Evolutionary conservation across 2,888 invertebrate species (phyloP), one percentile per base, ranked within the genome.

Genomic region (Chymomyza caudatula): DNA sequence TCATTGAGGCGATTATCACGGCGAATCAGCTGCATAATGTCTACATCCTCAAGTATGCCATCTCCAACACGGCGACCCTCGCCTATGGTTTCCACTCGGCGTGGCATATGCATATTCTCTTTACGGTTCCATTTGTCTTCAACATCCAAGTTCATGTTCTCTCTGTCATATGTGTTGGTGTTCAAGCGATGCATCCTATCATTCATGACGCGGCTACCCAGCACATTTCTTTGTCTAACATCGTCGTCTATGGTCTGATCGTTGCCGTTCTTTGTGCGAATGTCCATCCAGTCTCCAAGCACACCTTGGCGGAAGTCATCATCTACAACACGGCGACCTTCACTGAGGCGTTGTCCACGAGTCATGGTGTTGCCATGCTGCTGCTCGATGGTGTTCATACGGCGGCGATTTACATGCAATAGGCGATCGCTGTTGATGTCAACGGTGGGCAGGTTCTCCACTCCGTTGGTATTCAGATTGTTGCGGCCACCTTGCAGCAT

Each of bases 321-420:
- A 13, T 49, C 29, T 4, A 57, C 23, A 1, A 64, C 19, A 2
- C 65, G 57, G 19, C 60, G 60, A 3, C 66, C 76, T 17, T 78
- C 69, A 22, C 63, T 81, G 2, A 56, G 42, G 0, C 55, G 61
- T 2, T 55, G 29, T 2, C 20, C 55, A 4, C 63, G 51, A 4
- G 25, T 20, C 2, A 1, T 51, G n/a, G 17, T 56, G 53, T 11
- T 17, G 17, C 15, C 44, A 47, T 71, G 64, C 8, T 73, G 59
- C 20, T 58, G 20, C 0, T 60, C 56, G 1, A 52, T 63, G 59
- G 44, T 60, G 29, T 61, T 58, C 4, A 63, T 63, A 4, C 81
- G 83, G n/a, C 86, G 85, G 22, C 86, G 86, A 8, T 64, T 71
- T 4, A 78, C 70, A 22, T 65, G 64, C 59, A 86, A 53, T 11